These are phyloP conservation scores for Sicus ferrugineus DNA, from an alignment of 2,888 invertebrate genomes.

Conservation along the genomic window DNA sequence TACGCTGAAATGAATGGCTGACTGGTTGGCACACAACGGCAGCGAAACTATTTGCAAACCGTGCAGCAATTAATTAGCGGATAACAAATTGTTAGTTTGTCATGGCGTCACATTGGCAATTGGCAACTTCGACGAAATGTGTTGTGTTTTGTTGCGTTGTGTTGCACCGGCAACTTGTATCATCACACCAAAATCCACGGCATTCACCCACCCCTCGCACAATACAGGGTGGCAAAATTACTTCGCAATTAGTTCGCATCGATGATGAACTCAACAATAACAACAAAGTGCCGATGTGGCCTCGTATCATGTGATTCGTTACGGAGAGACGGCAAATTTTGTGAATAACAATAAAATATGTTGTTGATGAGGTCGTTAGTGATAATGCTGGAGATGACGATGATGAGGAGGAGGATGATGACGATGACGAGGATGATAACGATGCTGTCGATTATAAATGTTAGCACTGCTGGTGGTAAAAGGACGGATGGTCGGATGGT, in stretches of 20 bases:
- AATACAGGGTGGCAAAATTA: conserved; percentile 9
- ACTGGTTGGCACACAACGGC: not conserved
- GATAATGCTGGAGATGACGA: not conserved
- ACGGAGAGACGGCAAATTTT: conserved; percentile 2
- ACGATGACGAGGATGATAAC: not conserved
- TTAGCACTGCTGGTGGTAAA: not conserved
- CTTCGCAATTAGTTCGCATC: conserved; percentile 25
- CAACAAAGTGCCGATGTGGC: not conserved
- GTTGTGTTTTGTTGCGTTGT: not conserved
- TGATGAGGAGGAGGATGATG: conserved; percentile 6
- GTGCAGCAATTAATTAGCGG: conserved; percentile 29
- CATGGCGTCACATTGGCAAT: conserved; percentile 21
- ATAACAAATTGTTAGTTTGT: conserved; percentile 15
- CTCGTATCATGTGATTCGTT: not conserved
- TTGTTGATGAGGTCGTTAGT: conserved; percentile 6
- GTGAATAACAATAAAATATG: conserved; percentile 15
- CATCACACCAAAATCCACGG: not conserved
- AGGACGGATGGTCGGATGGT: not conserved
- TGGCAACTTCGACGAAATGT: not conserved
- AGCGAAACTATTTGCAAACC: conserved; percentile 23
- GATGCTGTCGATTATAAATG: not conserved
- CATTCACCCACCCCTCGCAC: not conserved
- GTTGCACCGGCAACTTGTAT: not conserved
- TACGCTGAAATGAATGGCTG: conserved; percentile 8
- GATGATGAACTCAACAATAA: conserved; percentile 14